These are phyloP conservation scores for Pachliopta kotzebuea DNA, from an alignment of 2,888 invertebrate genomes.

Conservation along the genomic window DNA sequence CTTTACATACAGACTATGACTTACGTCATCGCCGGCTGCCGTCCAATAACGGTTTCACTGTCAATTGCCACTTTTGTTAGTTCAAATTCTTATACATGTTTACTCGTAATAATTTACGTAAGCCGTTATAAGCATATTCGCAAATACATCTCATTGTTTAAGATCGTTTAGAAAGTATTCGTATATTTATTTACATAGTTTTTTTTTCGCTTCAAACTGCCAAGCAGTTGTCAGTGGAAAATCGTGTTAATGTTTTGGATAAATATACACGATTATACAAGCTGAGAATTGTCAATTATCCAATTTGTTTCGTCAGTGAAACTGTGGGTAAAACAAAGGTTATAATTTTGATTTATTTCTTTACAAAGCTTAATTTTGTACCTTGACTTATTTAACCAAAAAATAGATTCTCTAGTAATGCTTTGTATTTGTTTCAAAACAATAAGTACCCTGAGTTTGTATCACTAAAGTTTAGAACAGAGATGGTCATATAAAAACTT, in stretches of 20 bases:
- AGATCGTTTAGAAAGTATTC: slow-evolving; percentile 7
- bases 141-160: slow-evolving; percentile 9
- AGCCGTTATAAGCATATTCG: slow-evolving; percentile 21
- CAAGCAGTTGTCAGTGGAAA: neutral
- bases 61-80: slow-evolving; percentile 51
- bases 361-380: too few species aligned
- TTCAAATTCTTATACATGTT: slow-evolving; percentile 36
- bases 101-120: slow-evolving; percentile 35
- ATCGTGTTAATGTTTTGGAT: neutral
- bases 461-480: too few species aligned
- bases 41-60: slow-evolving; percentile 60
- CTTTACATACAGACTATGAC: slow-evolving; percentile 44
- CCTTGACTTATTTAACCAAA: too few species aligned
- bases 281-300: slow-evolving; percentile 1
- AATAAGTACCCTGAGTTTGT: too few species aligned
- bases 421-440: too few species aligned
- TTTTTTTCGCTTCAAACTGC: neutral
- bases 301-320: neutral
- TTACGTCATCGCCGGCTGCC: slow-evolving; percentile 57
- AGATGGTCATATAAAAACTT: too few species aligned
- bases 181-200: neutral
- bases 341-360: too few species aligned
- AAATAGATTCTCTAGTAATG: too few species aligned
- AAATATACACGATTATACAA: neutral
- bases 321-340: neutral